Evolutionary conservation across 2,113 vertebrate species (phyloP).

Genomic region (Gracilinanus agilis): DNA sequence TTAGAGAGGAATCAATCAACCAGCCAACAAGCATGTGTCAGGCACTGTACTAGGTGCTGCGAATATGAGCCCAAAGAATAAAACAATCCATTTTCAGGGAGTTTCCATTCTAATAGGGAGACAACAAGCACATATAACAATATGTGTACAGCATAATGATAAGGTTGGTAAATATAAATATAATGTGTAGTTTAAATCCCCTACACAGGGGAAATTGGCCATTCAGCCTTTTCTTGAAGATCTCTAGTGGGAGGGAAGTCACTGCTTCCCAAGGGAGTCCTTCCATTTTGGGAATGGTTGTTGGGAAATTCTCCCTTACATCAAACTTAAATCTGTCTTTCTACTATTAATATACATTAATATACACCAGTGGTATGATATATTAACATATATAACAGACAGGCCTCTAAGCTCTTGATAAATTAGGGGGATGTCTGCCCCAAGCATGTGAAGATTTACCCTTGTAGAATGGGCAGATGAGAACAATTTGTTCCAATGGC

Average conservation of each 20-base stretch:
- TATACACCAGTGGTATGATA: no score
- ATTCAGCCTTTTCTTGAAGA: neutral
- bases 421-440: no score
- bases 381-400: no score
- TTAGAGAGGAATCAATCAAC: neutral
- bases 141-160: neutral
- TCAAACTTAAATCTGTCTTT: neutral
- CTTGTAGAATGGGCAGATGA: no score
- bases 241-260: neutral
- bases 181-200: neutral
- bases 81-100: neutral
- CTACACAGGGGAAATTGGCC: neutral
- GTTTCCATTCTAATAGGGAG: neutral
- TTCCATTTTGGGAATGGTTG: neutral
- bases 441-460: no score
- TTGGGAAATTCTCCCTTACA: neutral
- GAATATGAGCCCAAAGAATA: neutral
- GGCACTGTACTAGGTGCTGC: neutral
- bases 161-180: neutral
- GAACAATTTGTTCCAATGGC: no score
- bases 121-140: neutral
- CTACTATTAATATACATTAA: neutral
- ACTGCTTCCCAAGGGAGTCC: neutral
- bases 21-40: neutral
- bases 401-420: no score